phyloP scores from a whole-genome alignment of 2,797 vertebrate genomes.

The Mormyrus proboscirostris region DNA sequence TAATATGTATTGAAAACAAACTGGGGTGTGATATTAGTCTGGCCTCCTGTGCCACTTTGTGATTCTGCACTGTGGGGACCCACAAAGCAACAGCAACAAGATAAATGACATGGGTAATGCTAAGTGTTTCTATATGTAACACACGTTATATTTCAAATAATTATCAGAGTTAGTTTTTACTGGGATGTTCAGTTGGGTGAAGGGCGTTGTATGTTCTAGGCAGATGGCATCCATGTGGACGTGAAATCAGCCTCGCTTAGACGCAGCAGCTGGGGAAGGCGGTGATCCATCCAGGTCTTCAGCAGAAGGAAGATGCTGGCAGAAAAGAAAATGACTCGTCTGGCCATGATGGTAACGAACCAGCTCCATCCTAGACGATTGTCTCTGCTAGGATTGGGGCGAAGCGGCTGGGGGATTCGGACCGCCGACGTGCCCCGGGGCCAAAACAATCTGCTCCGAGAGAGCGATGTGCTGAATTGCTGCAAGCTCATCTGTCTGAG shows the following conservation, averaged over 20 bases:
- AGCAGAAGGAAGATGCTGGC: neutral
- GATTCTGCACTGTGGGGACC: neutral
- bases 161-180: neutral
- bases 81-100: neutral
- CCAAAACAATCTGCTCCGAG: neutral
- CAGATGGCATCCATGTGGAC: neutral
- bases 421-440: neutral
- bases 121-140: neutral
- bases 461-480: constrained; percentile 8
- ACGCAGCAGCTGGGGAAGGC: neutral
- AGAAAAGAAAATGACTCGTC: neutral
- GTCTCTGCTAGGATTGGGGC: neutral
- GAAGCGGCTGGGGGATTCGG: neutral
- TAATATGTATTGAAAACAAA: neutral
- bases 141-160: neutral
- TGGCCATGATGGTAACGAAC: neutral
- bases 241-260: neutral
- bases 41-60: neutral
- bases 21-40: neutral
- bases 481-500: neutral
- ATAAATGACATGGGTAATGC: neutral
- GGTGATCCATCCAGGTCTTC: neutral
- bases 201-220: neutral
- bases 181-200: neutral
- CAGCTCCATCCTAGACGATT: neutral